A percentile compares a stretch with the other conserved stretches of the same genome.
Conservation (phyloP, 2,888 invertebrate genomes). For the Drosophila algonquin region DNA sequence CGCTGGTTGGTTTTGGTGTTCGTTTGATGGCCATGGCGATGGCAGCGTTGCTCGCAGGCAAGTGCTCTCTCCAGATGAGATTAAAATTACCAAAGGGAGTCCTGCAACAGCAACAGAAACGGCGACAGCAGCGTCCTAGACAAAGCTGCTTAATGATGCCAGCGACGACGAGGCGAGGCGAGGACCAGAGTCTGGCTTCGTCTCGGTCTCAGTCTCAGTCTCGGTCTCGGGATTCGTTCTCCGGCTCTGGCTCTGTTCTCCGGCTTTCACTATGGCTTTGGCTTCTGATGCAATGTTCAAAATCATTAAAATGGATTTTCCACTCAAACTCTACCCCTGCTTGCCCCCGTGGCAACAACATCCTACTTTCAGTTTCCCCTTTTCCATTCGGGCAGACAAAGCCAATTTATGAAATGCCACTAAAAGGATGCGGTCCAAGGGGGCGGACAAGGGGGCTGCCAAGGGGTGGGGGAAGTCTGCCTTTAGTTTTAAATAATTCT, state of each 20-base stretch:
- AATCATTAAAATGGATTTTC: constrained; percentile 55
- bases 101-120: not conserved
- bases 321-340: constrained; percentile 8
- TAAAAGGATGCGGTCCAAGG: not conserved
- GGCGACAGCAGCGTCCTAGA: constrained; percentile 20
- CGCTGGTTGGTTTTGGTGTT: not conserved
- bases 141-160: constrained; percentile 58
- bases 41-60: constrained; percentile 21
- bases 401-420: constrained; percentile 48
- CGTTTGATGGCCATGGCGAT: constrained; percentile 3
- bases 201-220: not conserved
- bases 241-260: constrained; percentile 1
- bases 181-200: constrained; percentile 26
- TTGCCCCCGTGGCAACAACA: not conserved
- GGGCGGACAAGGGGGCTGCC: not conserved
- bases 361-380: not conserved
- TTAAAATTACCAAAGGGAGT: constrained; percentile 59
- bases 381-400: constrained; percentile 37
- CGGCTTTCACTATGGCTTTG: constrained; percentile 31
- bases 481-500: constrained; percentile 23
- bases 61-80: constrained; percentile 54
- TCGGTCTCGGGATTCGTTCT: not conserved
- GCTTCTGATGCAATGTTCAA: constrained; percentile 29
- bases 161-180: constrained; percentile 6
- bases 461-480: not conserved